A percentile compares a stretch with the other conserved stretches of the same genome.
Conservation (phyloP, 2,888 invertebrate species). For the Carabus problematicus region DNA sequence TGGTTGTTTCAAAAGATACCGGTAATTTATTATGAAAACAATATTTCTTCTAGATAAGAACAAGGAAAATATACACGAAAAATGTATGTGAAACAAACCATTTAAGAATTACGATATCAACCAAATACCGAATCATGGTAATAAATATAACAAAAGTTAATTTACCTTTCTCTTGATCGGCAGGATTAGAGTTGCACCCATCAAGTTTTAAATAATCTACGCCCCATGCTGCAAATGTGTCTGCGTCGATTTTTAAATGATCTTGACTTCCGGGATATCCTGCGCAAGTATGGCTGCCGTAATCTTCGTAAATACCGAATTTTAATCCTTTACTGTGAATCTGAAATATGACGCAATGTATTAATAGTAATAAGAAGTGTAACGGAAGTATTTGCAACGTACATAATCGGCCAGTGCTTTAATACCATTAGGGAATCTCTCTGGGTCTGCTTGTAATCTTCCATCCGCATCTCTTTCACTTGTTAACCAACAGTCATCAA, state of each 20-base stretch:
- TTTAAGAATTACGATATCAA: too few relatives aligned
- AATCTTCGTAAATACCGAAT: constrained; percentile 84
- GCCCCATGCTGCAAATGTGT: constrained; percentile 80
- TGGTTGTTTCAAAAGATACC: too few relatives aligned
- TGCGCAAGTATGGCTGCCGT: constrained; percentile 77
- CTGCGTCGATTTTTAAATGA: constrained; percentile 71
- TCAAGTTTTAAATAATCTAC: constrained; percentile 85
- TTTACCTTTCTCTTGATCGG: constrained; percentile 63
- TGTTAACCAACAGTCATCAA: constrained; percentile 70
- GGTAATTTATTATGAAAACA: too few relatives aligned
- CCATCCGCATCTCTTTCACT: constrained; percentile 60
- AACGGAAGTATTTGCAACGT: constrained; percentile 54
- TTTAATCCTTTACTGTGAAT: constrained; percentile 76
- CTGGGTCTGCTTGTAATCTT: constrained; percentile 63
- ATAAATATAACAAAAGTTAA: background rate
- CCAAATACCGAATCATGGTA: too few relatives aligned
- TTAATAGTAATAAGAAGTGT: background rate
- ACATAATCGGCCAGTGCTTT: constrained; percentile 68
- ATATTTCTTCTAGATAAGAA: too few relatives aligned
- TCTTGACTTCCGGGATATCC: constrained; percentile 79
- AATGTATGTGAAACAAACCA: too few relatives aligned
- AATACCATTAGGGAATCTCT: constrained; percentile 69
- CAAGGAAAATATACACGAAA: too few relatives aligned
- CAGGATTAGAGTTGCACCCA: constrained; percentile 73
- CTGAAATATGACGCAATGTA: constrained; percentile 56